A percentile compares a stretch with the other conserved stretches of the same genome.
Conservation (phyloP, 2,888 invertebrate species). For the Molanna angustata region DNA sequence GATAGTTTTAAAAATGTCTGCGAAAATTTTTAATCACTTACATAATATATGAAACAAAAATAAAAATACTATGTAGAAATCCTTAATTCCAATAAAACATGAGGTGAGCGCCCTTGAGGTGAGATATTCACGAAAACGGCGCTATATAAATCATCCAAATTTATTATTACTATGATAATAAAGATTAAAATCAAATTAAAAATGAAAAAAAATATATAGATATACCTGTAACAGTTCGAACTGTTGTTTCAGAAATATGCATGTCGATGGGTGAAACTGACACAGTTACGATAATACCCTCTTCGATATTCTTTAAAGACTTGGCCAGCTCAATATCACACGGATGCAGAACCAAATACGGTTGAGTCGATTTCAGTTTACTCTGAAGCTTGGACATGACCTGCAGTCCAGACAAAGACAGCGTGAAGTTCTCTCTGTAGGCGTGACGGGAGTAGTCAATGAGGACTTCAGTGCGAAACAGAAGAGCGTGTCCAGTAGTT, state of each 20-base stretch:
- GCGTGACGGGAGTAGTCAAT: conserved; percentile 68
- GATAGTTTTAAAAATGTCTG: too few relatives aligned
- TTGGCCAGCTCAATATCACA: conserved; percentile 70
- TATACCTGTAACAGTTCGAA: conserved; percentile 65
- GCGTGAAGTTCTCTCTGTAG: conserved; percentile 61
- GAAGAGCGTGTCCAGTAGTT: conserved; percentile 60
- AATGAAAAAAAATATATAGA: too few relatives aligned
- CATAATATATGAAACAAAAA: too few relatives aligned
- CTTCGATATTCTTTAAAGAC: conserved; percentile 60
- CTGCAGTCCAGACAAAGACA: conserved; percentile 59
- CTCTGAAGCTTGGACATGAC: conserved; percentile 61
- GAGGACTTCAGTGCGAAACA: conserved; percentile 67
- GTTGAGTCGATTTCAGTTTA: conserved; percentile 51
- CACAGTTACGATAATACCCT: conserved; percentile 63
- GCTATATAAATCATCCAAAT: too few relatives aligned
- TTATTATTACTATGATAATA: too few relatives aligned
- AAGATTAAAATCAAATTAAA: too few relatives aligned
- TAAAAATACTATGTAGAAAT: too few relatives aligned
- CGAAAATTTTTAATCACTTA: too few relatives aligned
- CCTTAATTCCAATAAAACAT: too few relatives aligned
- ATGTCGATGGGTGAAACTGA: conserved; percentile 67
- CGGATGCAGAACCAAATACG: conserved; percentile 62
- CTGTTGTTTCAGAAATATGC: conserved; percentile 68
- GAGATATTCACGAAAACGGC: too few relatives aligned
- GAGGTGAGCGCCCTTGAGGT: too few relatives aligned